These are phyloP conservation scores for Jaculus jaculus DNA, from an alignment of 2,113 vertebrate species.

Conservation along the genomic window DNA sequence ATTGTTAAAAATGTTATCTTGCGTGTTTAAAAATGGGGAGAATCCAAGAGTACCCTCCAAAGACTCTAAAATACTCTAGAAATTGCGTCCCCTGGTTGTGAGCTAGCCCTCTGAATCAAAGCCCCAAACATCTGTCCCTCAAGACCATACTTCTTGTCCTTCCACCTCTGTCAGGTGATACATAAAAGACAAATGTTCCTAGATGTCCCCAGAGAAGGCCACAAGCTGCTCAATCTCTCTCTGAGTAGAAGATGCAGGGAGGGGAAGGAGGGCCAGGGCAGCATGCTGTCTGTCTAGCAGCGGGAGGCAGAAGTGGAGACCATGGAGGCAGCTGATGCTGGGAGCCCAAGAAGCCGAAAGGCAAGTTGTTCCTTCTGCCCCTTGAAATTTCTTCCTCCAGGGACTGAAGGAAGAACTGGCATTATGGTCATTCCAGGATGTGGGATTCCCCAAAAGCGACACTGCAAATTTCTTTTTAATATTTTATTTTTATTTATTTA, in stretches of 20 bases:
- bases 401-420: not conserved
- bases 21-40: not conserved
- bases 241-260: not conserved
- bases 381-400: not conserved
- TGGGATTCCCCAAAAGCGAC: not conserved
- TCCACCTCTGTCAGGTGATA: not conserved
- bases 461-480: not conserved
- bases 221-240: not conserved
- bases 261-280: not conserved
- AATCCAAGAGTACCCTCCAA: not conserved
- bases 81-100: not conserved
- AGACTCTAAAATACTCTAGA: not conserved
- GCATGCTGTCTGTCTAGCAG: not conserved
- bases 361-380: not conserved
- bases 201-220: not conserved
- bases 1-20: too few relatives aligned
- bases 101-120: not conserved
- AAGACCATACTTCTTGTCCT: accelerated
- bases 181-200: not conserved
- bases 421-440: not conserved
- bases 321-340: not conserved
- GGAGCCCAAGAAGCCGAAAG: not conserved
- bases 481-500: too few relatives aligned
- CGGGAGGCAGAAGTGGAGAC: not conserved
- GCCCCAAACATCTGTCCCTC: not conserved